Evolutionary conservation across 1,140 invertebrate genomes (phyloP).

Genomic region (Lamellibrachia luymesi): DNA sequence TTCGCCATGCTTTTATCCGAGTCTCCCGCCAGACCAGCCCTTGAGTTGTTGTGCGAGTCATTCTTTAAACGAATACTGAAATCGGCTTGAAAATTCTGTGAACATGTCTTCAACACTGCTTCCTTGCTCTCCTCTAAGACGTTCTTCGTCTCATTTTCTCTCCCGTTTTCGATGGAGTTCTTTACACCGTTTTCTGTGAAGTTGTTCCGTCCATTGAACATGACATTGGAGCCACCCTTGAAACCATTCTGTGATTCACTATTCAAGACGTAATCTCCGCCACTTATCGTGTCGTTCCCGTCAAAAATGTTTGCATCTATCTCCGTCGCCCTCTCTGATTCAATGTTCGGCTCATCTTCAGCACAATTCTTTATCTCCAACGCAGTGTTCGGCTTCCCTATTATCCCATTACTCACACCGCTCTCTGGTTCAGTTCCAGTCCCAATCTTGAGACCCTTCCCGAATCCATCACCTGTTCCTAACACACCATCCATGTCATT

Average conservation of each 20-base stretch:
- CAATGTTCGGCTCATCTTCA: not conserved
- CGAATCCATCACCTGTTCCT: not conserved
- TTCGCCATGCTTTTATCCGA: not conserved
- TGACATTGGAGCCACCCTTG: not conserved
- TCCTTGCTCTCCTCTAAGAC: not conserved
- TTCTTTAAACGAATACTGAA: not conserved
- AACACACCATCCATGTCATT: not conserved
- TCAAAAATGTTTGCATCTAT: not conserved
- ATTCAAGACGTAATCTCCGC: not conserved
- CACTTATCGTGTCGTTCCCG: not conserved
- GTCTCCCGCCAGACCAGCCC: not conserved
- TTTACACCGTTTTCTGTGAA: not conserved
- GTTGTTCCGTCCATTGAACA: not conserved
- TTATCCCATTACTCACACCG: not conserved
- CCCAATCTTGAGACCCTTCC: not conserved
- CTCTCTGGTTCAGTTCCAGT: not conserved
- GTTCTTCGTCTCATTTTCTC: not conserved
- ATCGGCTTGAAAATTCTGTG: not conserved
- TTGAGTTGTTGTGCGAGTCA: not conserved
- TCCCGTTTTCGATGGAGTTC: not conserved
- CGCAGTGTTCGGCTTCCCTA: not conserved
- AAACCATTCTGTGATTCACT: not conserved
- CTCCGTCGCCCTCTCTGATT: not conserved
- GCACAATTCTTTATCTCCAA: not conserved
- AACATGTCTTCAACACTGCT: not conserved